These are phyloP conservation scores for Sebastes variabilis DNA, from an alignment of 2,797 vertebrate genomes.

Conservation along the genomic window DNA sequence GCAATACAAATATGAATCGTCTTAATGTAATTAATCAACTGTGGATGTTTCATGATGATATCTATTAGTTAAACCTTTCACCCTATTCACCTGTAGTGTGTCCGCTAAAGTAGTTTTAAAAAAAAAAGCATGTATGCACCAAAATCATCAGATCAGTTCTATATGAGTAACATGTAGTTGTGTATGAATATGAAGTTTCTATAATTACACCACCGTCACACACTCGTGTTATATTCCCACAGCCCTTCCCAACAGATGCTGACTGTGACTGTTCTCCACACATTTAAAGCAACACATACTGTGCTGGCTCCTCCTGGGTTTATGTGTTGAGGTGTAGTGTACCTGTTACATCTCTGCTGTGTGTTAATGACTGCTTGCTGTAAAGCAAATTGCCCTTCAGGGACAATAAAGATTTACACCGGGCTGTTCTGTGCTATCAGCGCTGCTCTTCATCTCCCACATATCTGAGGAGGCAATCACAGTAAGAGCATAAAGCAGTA, in stretches of 20 bases:
- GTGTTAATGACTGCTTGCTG: conserved; percentile 49
- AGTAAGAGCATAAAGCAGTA: conserved; percentile 38
- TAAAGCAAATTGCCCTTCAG: conserved; percentile 61
- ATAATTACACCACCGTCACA: not conserved
- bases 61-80: no score
- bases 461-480: conserved; percentile 45
- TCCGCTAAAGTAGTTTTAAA: not conserved
- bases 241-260: not conserved
- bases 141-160: not conserved
- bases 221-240: not conserved
- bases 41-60: no score
- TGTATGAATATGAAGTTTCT: not conserved
- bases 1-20: no score
- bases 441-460: conserved; percentile 38
- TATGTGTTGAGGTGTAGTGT: conserved; percentile 10
- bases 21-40: no score
- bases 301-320: conserved; percentile 13
- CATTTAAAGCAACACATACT: not conserved
- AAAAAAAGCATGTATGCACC: not conserved
- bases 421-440: conserved; percentile 47
- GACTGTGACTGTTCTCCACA: not conserved
- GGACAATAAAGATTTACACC: conserved; percentile 66
- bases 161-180: not conserved
- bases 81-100: no score
- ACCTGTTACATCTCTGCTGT: conserved; percentile 41